Base-by-base conservation (phyloP, 2,888 invertebrate genomes). In the Heliconius cydno region DNA sequence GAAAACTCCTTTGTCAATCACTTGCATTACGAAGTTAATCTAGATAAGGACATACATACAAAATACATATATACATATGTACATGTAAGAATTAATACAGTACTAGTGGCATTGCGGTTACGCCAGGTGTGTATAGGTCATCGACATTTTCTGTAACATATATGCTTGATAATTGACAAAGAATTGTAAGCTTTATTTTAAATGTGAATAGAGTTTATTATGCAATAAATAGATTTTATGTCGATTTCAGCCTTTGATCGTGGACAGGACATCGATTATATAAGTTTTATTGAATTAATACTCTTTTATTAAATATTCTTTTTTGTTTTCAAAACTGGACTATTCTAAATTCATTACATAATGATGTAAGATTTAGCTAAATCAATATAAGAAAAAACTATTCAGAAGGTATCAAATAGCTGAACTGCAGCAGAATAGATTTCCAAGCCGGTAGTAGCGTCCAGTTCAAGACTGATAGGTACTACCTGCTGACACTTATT, bases 81-180 rank as follows among this genome's bases (percentile, higher is more conserved):
- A 19, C 25, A 25, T 70, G 41, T 70, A 77, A 34, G 77, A 75
- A 82, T 82, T 80, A 84, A 82, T 76, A 83, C 77, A 83, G 83
- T 81, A 81, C 83, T 84, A 83, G 86, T 86, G 84, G 83, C 83
- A 84, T 85, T 85, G 86, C 85, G 86, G 86, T 86, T 86, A 80
- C 82, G 84, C 85, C 86, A 86, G 86, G 86, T 86, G 86, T 84
- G 85, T 85, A 77, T 85, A 82, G 86, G 86, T 86, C 86, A 86
- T 86, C 86, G 86, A 86, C 86, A 85, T 86, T 84, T 76, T 83
- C 84, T 84, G 83, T 85, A 84, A 83, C 86, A 82, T 83, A 84
- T 83, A 83, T 81, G 67, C 82, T 74, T 52, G 38, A 57, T 1
- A 65, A 12, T n/a, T n/a, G 38, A 10, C 76, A 77, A 70, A 52